phyloP scores from a whole-genome alignment of 2,797 vertebrate genomes.

The Xenopus petersii region DNA sequence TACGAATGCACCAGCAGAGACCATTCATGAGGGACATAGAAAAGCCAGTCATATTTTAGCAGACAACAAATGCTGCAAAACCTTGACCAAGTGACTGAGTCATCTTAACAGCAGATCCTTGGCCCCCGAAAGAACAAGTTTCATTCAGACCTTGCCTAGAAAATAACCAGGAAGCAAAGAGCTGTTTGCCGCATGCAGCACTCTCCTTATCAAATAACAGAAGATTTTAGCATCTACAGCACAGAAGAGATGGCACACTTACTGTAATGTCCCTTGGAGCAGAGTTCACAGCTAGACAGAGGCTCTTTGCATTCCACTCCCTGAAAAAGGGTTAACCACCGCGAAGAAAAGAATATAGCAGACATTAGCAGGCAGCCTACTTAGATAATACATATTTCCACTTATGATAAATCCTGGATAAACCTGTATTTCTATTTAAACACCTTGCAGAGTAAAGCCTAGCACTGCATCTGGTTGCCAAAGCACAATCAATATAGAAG shows the following conservation, averaged over 20 bases:
- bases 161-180: slow-evolving; percentile 59
- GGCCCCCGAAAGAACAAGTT: slow-evolving; percentile 61
- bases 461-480: slow-evolving; percentile 99
- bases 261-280: slow-evolving; percentile 97
- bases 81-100: slow-evolving; percentile 68
- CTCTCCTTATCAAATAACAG: slow-evolving; percentile 67
- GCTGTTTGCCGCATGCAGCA: slow-evolving; percentile 61
- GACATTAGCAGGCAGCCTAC: slow-evolving; percentile 77
- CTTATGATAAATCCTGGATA: slow-evolving; percentile 78
- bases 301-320: slow-evolving; percentile 75
- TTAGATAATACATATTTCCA: slow-evolving; percentile 78
- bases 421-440: slow-evolving; percentile 83
- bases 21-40: slow-evolving; percentile 76
- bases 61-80: slow-evolving; percentile 71
- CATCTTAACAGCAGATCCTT: slow-evolving; percentile 57
- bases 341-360: slow-evolving; percentile 75
- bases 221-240: slow-evolving; percentile 75
- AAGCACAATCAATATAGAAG: slow-evolving; percentile 99
- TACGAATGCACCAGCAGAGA: slow-evolving; percentile 73
- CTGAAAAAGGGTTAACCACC: slow-evolving; percentile 76
- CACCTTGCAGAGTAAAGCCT: slow-evolving; percentile 91
- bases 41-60: slow-evolving; percentile 73
- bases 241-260: slow-evolving; percentile 97
- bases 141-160: slow-evolving; percentile 56
- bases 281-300: slow-evolving; percentile 83